A percentile compares a stretch with the other conserved stretches of the same genome.
phyloP scores from a whole-genome alignment of 2,888 invertebrate species.

The Petrolisthes manimaculis region DNA sequence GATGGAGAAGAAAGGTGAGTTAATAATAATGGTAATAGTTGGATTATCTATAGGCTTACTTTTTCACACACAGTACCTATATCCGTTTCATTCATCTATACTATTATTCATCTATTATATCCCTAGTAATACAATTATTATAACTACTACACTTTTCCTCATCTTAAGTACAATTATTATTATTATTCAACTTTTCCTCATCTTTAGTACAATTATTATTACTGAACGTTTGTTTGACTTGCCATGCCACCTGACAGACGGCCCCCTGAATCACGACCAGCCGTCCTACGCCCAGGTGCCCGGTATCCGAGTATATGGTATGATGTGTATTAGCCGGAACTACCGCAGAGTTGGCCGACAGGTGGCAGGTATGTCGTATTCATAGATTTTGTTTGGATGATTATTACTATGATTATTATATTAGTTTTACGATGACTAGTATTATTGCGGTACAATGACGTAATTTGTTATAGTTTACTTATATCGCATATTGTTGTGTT shows the following conservation, averaged over 20 bases:
- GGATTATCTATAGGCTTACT: too few relatives aligned
- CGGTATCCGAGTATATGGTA: constrained; percentile 91
- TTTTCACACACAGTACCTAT: too few relatives aligned
- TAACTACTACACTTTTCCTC: not conserved
- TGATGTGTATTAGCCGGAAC: constrained; percentile 82
- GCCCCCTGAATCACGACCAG: constrained; percentile 93
- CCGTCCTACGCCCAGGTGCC: constrained; percentile 94
- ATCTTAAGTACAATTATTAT: not conserved
- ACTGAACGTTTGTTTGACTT: constrained; percentile 5
- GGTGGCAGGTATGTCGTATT: not conserved
- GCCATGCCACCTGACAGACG: constrained; percentile 76
- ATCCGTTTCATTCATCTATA: too few relatives aligned
- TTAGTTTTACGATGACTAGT: too few relatives aligned
- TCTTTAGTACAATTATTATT: constrained; percentile 19
- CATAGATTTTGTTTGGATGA: not conserved
- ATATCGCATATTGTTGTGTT: too few relatives aligned
- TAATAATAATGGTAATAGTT: too few relatives aligned
- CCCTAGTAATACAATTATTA: not conserved
- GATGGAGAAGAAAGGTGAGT: too few relatives aligned
- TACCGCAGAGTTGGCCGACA: constrained; percentile 35
- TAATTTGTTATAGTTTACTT: too few relatives aligned
- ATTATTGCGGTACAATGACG: too few relatives aligned
- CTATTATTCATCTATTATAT: not conserved
- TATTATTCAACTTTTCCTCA: not conserved
- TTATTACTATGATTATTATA: not conserved